A percentile compares a stretch with the other conserved stretches of the same genome.
phyloP scores from a whole-genome alignment of 2,888 invertebrate species.

The Zygaena filipendulae region DNA sequence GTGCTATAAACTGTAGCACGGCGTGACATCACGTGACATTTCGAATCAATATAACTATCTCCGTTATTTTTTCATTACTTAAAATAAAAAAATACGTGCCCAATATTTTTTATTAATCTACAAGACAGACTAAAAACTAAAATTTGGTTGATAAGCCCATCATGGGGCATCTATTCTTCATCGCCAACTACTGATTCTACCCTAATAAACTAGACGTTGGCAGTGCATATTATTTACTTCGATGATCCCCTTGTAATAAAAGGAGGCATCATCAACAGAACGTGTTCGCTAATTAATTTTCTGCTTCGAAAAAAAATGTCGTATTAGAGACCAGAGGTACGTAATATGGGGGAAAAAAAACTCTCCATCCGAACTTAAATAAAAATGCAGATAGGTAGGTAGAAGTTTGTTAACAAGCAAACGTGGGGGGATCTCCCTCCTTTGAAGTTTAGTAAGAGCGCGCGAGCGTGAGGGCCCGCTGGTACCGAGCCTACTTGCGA shows the following conservation, averaged over 20 bases:
- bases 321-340: too few species aligned
- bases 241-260: constrained; percentile 25
- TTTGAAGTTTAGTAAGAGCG: constrained; percentile 35
- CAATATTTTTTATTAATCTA: too few species aligned
- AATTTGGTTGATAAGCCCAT: too few species aligned
- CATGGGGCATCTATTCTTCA: too few species aligned
- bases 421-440: constrained; percentile 37
- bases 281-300: constrained; percentile 42
- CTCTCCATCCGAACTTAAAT: constrained; percentile 61
- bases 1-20: too few species aligned
- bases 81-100: too few species aligned
- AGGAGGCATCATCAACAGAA: constrained; percentile 29
- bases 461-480: constrained; percentile 27
- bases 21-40: too few species aligned
- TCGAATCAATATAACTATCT: too few species aligned
- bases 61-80: too few species aligned
- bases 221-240: constrained; percentile 21
- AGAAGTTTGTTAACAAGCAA: constrained; percentile 42
- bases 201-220: too few species aligned
- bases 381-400: constrained; percentile 51
- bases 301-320: constrained; percentile 33
- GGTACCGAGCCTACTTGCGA: constrained; percentile 31
- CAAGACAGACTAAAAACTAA: too few species aligned
- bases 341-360: constrained; percentile 51
- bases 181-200: too few species aligned